Evolutionary conservation across 53 echinoderm and acorn worm genomes (phyloP).

Genomic region (Holothuria leucospilota): DNA sequence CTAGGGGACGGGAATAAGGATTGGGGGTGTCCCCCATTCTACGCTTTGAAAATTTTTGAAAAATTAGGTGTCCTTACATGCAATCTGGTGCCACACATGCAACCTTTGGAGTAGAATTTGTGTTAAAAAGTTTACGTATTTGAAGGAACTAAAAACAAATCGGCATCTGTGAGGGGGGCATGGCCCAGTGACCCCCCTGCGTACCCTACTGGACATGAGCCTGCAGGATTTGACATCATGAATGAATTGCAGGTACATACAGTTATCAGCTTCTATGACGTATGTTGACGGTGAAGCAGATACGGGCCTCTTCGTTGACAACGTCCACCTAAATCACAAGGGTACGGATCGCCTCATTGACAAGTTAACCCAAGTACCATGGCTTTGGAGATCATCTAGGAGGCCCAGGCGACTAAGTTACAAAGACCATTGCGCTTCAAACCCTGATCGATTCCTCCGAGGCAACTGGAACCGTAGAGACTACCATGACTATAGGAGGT

Average conservation of each 20-base stretch:
- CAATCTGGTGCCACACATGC: no score
- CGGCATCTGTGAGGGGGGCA: no score
- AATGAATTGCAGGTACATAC: background rate
- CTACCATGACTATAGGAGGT: background rate
- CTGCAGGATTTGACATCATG: background rate
- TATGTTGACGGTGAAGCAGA: constrained; percentile 1
- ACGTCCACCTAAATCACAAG: background rate
- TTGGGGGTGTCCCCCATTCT: no score
- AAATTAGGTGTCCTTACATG: no score
- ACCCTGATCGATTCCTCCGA: background rate
- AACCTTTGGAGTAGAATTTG: no score
- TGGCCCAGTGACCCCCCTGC: no score
- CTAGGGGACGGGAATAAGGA: no score
- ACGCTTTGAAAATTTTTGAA: no score
- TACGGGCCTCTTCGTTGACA: background rate
- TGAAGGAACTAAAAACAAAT: no score
- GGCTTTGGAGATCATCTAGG: background rate
- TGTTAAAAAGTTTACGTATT: no score
- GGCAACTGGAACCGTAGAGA: background rate
- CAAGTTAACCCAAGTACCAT: background rate
- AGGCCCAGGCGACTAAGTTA: background rate
- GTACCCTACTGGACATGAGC: background rate
- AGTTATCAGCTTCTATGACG: background rate
- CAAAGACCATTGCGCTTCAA: background rate
- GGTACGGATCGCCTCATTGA: constrained; percentile 1